Base-by-base conservation (phyloP, 2,113 vertebrate genomes). In the Todiramphus chloris region DNA sequence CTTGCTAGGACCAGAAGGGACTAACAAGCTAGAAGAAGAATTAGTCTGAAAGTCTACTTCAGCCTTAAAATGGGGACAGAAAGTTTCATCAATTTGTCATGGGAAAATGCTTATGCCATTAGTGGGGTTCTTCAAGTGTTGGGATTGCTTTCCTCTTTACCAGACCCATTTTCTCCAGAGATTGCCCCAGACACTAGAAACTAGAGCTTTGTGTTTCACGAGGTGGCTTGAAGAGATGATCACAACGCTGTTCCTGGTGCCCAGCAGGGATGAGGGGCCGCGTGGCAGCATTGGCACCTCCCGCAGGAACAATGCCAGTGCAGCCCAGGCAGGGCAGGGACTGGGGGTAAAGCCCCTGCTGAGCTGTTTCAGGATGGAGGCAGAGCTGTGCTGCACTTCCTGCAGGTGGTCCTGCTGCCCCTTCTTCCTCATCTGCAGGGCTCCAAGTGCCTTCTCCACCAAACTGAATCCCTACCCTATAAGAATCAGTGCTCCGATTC, bases 261-360 rank as follows among this genome's bases (percentile, higher is more conserved):
- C 28, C 39, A 35, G 50, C 39, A 64, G 55, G 51, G 30, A 19
- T 5, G n/a, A 41, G 37, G 41, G 20, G 9, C 25, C 0, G 2
- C 3, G 1, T 31, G 58, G 43, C 55, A 56, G 7, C 2, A 10
- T 15, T 35, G 43, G 43, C 37, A 70, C 25, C 31, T 69, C 25
- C 41, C 0, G 0, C 0, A 12, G n/a, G 30, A 3, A 1, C n/a
- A 6, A 12, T 31, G 46, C 19, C 70, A 44, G 18, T 2, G 2
- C 41, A n/a, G 33, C 37, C 39, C 11, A 3, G 12, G 41, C 31
- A 62, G 53, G 59, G 35, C n/a, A 41, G 55, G 44, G 10, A 11
- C 7, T n/a, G 19, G 24, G 37, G 21, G 27, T 56, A 35, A 62
- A 92, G 35, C 30, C 79, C 33, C 20, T 1, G 2, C 30, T 68